Base-by-base conservation (phyloP, 2,888 invertebrate species). In the Nemurella pictetii region DNA sequence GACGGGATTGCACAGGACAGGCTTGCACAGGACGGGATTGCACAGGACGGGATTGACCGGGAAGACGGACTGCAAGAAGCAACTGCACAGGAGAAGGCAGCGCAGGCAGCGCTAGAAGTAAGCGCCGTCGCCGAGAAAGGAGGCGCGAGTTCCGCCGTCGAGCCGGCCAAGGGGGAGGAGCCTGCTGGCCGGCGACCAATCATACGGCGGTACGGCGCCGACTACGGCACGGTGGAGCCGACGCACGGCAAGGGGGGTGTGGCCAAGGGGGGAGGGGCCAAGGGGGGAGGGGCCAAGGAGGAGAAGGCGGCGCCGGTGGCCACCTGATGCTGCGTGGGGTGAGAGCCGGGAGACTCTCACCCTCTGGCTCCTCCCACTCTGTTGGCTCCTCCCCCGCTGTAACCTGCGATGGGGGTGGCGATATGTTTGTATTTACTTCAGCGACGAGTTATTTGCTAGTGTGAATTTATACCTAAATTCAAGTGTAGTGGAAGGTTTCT, bases 301-400 rank as follows among this genome's bases (percentile, higher is more conserved):
- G 85, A 82, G 75, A 82, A 85, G 84, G 80, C 83, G 80, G 35
- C 83, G 29, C 32, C 84, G 28, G 77, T 82, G n/a, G 84, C 84
- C 35, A 86, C 86, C 26, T 86, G 86, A 86, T 86, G 86, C 29
- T 86, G 86, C 80, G 81, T 86, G 25, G 86, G 86, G 84, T 86
- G 86, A 86, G 86, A 36, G 55, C 30, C 7, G 7, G 3, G n/a
- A 27, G 20, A 74, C 78, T 78, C 12, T 55, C 55, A 55, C 55
- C 55, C 55, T 55, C 35, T 35, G 35, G n/a, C n/a, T n/a, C n/a
- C n/a, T n/a, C n/a, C n/a, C n/a, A n/a, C n/a, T n/a, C n/a, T n/a
- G n/a, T n/a, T n/a, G n/a, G n/a, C n/a, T n/a, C n/a, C n/a, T n/a
- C n/a, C n/a, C n/a, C n/a, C n/a, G n/a, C n/a, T n/a, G n/a, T n/a